phyloP scores from a whole-genome alignment of 2,888 invertebrate species.

The Blastobasis lacticolella region DNA sequence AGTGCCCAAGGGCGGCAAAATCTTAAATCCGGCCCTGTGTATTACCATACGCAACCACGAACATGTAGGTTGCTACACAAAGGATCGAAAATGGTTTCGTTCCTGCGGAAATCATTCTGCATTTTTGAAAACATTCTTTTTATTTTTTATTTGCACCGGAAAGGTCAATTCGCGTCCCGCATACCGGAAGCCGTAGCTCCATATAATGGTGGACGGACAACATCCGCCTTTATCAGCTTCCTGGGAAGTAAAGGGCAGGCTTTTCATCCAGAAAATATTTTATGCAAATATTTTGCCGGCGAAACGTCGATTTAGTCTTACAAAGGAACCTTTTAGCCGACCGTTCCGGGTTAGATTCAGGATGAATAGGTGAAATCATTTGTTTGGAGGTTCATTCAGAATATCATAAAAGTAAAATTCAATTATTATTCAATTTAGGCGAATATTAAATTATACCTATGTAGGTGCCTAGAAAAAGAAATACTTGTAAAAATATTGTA shows the following conservation, averaged over 20 bases:
- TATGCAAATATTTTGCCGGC: conserved; percentile 21
- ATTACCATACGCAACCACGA: too few relatives aligned
- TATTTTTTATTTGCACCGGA: conserved; percentile 19
- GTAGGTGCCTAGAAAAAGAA: too few relatives aligned
- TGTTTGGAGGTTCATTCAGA: not conserved
- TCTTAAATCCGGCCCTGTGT: too few relatives aligned
- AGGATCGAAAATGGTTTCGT: not conserved
- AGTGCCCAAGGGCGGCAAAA: too few relatives aligned
- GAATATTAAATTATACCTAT: too few relatives aligned
- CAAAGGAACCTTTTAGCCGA: conserved; percentile 14
- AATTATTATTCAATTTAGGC: too few relatives aligned
- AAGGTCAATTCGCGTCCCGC: conserved; percentile 20
- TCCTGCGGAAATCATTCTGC: not conserved
- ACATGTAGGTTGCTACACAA: too few relatives aligned
- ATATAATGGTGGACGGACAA: conserved; percentile 13
- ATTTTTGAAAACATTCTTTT: conserved; percentile 11
- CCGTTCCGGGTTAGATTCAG: conserved; percentile 5
- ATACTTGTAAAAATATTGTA: too few relatives aligned
- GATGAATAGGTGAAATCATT: conserved; percentile 6
- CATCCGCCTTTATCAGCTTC: conserved; percentile 18
- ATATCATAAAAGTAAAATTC: too few relatives aligned
- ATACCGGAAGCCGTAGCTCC: conserved; percentile 14
- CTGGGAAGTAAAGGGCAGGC: conserved; percentile 7
- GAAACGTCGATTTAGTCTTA: conserved; percentile 10
- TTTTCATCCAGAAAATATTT: conserved; percentile 16